Evolutionary conservation across 2,113 vertebrate species (phyloP).

Genomic region (Stigmatopora argus): DNA sequence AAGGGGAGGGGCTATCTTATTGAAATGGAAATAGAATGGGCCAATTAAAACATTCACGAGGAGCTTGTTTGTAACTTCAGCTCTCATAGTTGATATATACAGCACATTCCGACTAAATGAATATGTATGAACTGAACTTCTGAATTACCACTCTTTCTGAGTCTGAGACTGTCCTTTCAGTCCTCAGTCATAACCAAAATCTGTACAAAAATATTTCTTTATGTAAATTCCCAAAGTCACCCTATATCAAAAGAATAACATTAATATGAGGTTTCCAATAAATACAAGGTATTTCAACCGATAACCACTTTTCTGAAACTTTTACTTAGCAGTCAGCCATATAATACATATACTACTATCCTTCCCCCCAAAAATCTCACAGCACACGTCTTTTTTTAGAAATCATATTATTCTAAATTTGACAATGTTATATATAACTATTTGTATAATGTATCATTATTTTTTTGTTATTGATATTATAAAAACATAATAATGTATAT

Average conservation of each 20-base stretch:
- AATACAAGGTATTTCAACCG: too few species aligned
- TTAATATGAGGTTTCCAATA: background rate
- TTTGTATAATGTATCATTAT: too few species aligned
- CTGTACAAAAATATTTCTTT: slow-evolving; percentile 33
- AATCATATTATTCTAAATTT: too few species aligned
- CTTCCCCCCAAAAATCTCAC: too few species aligned
- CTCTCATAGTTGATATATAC: slow-evolving; percentile 64
- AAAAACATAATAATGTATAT: too few species aligned
- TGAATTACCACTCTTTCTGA: slow-evolving; percentile 53
- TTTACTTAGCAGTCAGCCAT: too few species aligned
- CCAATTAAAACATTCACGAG: slow-evolving; percentile 70
- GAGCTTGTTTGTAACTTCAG: slow-evolving; percentile 65
- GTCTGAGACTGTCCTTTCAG: slow-evolving; percentile 43
- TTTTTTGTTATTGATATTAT: too few species aligned
- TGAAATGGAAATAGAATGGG: slow-evolving; percentile 71
- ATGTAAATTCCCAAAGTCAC: slow-evolving; percentile 23
- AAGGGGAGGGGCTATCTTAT: slow-evolving; percentile 56
- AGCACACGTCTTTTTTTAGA: too few species aligned
- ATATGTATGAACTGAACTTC: slow-evolving; percentile 61
- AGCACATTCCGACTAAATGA: slow-evolving; percentile 66
- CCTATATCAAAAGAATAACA: slow-evolving; percentile 10
- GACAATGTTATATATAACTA: background rate
- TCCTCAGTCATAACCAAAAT: slow-evolving; percentile 33
- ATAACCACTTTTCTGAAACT: too few species aligned
- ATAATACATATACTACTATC: too few species aligned